phyloP scores from a whole-genome alignment of 2,797 vertebrate genomes.

The Hippocampus kuda region DNA sequence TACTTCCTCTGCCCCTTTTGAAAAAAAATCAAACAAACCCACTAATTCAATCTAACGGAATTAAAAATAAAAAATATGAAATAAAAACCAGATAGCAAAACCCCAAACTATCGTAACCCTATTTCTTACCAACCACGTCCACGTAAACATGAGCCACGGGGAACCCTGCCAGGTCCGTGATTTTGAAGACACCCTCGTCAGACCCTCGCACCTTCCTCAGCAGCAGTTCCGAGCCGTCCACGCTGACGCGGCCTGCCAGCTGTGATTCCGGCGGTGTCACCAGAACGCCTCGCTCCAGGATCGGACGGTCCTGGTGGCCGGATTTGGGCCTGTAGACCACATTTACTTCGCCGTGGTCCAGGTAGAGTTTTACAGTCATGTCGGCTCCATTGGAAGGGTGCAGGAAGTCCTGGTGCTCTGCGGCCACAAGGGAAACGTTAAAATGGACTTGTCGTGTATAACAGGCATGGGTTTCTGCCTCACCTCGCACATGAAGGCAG shows the following conservation, averaged over 20 bases:
- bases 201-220: constrained; percentile 49
- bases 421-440: background rate
- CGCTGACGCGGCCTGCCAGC: constrained; percentile 57
- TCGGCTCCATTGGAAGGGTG: constrained; percentile 41
- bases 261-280: constrained; percentile 39
- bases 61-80: background rate
- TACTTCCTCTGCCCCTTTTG: too few relatives aligned
- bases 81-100: too few relatives aligned
- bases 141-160: constrained; percentile 59
- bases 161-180: constrained; percentile 61
- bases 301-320: constrained; percentile 39
- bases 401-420: constrained; percentile 64
- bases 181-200: constrained; percentile 56
- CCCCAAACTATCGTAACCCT: too few relatives aligned
- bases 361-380: constrained; percentile 59
- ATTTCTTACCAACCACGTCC: constrained; percentile 52
- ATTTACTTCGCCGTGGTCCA: constrained; percentile 45
- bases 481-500: constrained; percentile 70
- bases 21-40: too few relatives aligned
- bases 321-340: constrained; percentile 53
- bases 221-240: constrained; percentile 51
- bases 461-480: constrained; percentile 6
- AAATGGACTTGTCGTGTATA: too few relatives aligned
- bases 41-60: too few relatives aligned
- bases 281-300: constrained; percentile 58